Evolutionary conservation across 2,113 vertebrate genomes (phyloP).

Genomic region (Trichechus manatus): DNA sequence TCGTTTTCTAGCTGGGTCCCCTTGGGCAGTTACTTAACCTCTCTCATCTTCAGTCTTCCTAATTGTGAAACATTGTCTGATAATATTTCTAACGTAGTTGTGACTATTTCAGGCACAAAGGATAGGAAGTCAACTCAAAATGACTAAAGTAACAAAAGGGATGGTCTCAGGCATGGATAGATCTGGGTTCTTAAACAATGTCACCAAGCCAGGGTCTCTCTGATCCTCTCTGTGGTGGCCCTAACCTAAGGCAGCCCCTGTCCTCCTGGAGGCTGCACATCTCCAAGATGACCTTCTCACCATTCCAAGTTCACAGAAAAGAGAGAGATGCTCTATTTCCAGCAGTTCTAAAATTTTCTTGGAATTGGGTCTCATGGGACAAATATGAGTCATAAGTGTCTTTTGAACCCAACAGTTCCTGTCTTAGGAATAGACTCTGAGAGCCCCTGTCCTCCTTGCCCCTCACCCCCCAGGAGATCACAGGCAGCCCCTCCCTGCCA

Average conservation of each 20-base stretch:
- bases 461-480: fast-evolving
- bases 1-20: neutral
- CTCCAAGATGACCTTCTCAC: neutral
- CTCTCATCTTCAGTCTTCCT: neutral
- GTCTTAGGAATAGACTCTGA: neutral
- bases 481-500: neutral
- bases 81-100: neutral
- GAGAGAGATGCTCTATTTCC: neutral
- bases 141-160: neutral
- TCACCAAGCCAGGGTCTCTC: neutral
- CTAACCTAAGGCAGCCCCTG: neutral
- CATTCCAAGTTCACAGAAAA: neutral
- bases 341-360: neutral
- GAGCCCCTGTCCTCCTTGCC: neutral
- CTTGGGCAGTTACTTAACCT: neutral
- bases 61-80: neutral
- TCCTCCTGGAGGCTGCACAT: neutral
- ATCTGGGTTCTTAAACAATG: too few species aligned
- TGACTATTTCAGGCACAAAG: neutral
- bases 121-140: neutral
- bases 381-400: neutral
- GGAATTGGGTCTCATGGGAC: neutral
- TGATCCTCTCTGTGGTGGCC: neutral
- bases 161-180: neutral
- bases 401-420: neutral